phyloP scores from a whole-genome alignment of 2,797 vertebrate species.

The Galago senegalensis region DNA sequence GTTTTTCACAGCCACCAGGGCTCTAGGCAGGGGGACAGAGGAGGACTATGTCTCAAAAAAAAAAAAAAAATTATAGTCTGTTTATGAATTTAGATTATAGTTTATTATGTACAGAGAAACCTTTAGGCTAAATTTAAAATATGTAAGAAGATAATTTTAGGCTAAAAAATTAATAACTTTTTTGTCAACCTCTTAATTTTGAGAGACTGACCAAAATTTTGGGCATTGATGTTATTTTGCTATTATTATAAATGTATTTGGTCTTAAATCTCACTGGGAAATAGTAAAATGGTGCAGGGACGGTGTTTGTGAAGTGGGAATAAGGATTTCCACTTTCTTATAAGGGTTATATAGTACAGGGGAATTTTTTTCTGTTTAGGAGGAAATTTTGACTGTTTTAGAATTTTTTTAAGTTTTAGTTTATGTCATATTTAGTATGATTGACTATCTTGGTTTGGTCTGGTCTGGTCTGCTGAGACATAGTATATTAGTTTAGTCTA shows the following conservation, averaged over 20 bases:
- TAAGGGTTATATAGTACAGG: background rate
- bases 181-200: background rate
- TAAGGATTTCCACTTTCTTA: background rate
- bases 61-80: background rate
- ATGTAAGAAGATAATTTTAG: background rate
- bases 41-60: no score
- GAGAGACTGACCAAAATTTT: background rate
- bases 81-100: background rate
- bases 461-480: background rate
- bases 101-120: background rate
- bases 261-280: background rate
- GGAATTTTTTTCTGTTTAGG: background rate
- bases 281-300: background rate
- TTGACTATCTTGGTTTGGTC: background rate
- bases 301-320: background rate
- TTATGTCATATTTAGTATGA: background rate
- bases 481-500: background rate
- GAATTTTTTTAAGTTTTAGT: background rate
- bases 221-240: background rate
- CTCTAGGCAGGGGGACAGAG: no score
- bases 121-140: background rate
- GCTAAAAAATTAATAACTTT: background rate
- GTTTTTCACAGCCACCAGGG: constrained; percentile 91
- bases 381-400: background rate
- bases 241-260: background rate